Evolutionary conservation across 2,888 invertebrate genomes (phyloP), one percentile per base, ranked within the genome.

Genomic region (Melanchra persicariae): DNA sequence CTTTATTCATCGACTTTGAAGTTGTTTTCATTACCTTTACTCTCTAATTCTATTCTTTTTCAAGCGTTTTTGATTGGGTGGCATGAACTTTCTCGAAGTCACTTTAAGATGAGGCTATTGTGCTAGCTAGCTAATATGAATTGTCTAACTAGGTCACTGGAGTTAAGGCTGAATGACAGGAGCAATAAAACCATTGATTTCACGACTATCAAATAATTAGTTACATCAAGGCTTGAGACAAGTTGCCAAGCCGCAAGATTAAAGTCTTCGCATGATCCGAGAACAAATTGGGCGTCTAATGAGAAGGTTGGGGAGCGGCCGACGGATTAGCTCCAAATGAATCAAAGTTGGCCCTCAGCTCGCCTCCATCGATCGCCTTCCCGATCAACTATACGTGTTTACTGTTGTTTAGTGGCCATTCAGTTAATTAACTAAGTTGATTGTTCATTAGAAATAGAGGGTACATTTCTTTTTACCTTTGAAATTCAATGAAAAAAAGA

Each of bases 231-330:
- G 68, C 77, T 78, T 79, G 82, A 81, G 81, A 81, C 84, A 82
- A 86, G 68, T 83, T 79, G 72, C 84, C 87, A 90, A 91, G 87
- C 92, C 90, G 72, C 90, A 88, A 91, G 92, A 93, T 93, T 92
- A 93, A 93, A 92, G 93, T 91, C 90, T 93, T 89, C 85, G 84
- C 84, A 87, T 91, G 92, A 92, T 92, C 91, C 91, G 87, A 86
- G 89, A 91, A 93, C 93, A 93, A 94, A 94, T 94, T 93, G 94
- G 91, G 89, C 92, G 90, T 88, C 91, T 94, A 94, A 94, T 94
- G 92, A 93, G 93, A 92, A 93, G 93, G 92, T 92, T 91, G 85
- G 89, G 90, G 87, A 83, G 87, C 87, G 89, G 90, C 85, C 87
- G 86, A 67, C 85, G 91, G 93, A 93, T 93, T 93, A 93, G 87